A percentile compares a stretch with the other conserved stretches of the same genome.
phyloP scores from a whole-genome alignment of 2,113 vertebrate genomes.

The Guaruba guarouba region DNA sequence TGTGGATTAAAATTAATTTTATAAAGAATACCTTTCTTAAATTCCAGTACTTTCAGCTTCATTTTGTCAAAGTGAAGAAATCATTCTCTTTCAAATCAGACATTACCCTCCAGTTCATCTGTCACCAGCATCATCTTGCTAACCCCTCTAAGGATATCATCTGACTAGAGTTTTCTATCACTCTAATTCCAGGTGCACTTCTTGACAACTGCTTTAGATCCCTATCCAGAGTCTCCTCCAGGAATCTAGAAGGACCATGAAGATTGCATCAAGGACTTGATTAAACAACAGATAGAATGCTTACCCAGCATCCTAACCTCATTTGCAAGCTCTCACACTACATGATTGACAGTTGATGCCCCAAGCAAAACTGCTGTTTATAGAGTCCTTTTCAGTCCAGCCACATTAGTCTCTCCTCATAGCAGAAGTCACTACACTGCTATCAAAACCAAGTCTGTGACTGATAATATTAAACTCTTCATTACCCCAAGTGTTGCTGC shows the following conservation, averaged over 20 bases:
- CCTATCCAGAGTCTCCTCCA: slow-evolving; percentile 4
- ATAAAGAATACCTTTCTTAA: background rate
- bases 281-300: slow-evolving; percentile 17
- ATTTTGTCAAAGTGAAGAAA: background rate
- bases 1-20: background rate
- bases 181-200: background rate
- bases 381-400: slow-evolving; percentile 53
- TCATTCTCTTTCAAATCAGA: slow-evolving; percentile 24
- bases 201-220: slow-evolving; percentile 36
- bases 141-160: slow-evolving; percentile 14
- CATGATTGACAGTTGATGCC: slow-evolving; percentile 39
- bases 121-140: background rate
- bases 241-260: slow-evolving; percentile 35
- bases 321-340: slow-evolving; percentile 43
- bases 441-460: slow-evolving; percentile 30
- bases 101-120: background rate
- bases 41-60: background rate
- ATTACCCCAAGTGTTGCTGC: slow-evolving; percentile 57
- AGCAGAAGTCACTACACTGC: background rate
- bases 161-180: background rate
- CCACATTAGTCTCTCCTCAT: slow-evolving; percentile 22
- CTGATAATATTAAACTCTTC: slow-evolving; percentile 44
- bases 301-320: slow-evolving; percentile 21
- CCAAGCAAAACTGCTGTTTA: slow-evolving; percentile 55
- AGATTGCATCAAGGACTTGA: slow-evolving; percentile 46